A percentile compares a stretch with the other conserved stretches of the same genome.
Conservation (phyloP, 1,140 invertebrate genomes). For the Colletes latitarsis region DNA sequence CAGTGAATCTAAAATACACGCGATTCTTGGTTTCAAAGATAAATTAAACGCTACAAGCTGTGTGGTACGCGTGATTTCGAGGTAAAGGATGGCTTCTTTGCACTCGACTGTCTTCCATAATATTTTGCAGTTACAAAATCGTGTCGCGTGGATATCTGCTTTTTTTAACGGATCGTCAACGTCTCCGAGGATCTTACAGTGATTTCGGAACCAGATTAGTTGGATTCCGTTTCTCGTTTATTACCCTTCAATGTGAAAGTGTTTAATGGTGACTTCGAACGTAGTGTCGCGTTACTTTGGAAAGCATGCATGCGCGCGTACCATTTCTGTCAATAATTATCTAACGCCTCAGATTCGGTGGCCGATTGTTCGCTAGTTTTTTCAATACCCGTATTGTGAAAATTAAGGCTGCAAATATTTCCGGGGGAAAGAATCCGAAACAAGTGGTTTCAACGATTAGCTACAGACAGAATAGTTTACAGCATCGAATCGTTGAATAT, state of each 20-base stretch:
- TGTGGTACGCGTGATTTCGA: constrained; percentile 6
- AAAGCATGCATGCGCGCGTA: background rate
- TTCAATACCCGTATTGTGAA: no score
- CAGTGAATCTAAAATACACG: background rate
- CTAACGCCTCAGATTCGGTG: background rate
- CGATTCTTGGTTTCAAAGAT: background rate
- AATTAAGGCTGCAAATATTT: background rate
- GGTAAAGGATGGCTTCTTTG: constrained; percentile 33
- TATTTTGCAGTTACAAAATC: constrained; percentile 18
- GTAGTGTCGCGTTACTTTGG: background rate
- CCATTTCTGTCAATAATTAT: background rate
- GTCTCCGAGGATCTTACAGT: background rate
- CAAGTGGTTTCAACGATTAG: background rate
- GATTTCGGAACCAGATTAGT: background rate
- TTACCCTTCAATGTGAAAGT: constrained; percentile 10
- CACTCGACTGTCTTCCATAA: constrained; percentile 30
- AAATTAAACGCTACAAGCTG: constrained; percentile 7
- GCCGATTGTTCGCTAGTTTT: background rate
- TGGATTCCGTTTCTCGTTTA: background rate
- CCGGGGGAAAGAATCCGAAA: background rate
- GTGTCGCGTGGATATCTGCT: background rate
- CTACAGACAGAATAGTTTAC: background rate
- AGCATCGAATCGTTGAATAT: background rate
- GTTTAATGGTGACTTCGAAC: no score
- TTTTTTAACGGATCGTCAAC: background rate